Base-by-base conservation (phyloP, 2,797 vertebrate genomes). In the Geotrypetes seraphini region DNA sequence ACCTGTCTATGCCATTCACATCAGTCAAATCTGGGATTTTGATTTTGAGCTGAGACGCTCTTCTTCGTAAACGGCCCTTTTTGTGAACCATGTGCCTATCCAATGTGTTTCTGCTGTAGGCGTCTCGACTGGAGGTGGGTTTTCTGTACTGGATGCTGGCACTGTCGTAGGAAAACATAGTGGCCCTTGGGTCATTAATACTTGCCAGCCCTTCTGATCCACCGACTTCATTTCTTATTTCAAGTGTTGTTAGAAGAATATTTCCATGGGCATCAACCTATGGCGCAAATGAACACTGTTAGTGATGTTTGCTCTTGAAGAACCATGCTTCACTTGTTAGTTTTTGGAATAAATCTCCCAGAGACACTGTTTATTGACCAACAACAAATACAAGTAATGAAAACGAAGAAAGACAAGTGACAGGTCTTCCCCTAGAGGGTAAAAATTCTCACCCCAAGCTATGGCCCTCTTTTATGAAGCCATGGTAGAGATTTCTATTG, bases 11-110 rank as follows among this genome's bases (percentile, higher is more conserved):
- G 46, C 87, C 83, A 21, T 96, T 97, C 45, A 97, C 93, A 19
- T 97, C 90, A 24, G 87, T 95, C 73, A 97, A 75, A 72, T 96
- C 85, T 1, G 92, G 92, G 63, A 97, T 97, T 70, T 96, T 96
- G 66, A 94, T 87, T 67, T 84, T 95, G 46, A 96, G 87, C 66
- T 97, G 91, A 11, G 92, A 93, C 10, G 90, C 86, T 18, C 85
- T 84, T 65, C 88, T 75, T 55, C 67, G 75, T 65, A 96, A 65
- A 12, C 63, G 87, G 15, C 87, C 79, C 63, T 91, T 92, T 71
- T 83, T 80, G 22, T 81, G 87, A 19, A 53, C 63, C n/a, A 78
- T 67, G 3, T 82, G 88, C 29, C 84, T 83, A 40, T 92, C 85
- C 42, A 77, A 50, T 25, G 74, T 63, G 0, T 74, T 82, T 11